Percentiles rank a stretch among this genome's conserved stretches.
These are phyloP conservation scores for Taphrorychus bicolor DNA, from an alignment of 2,888 invertebrate genomes.

Conservation along the genomic window DNA sequence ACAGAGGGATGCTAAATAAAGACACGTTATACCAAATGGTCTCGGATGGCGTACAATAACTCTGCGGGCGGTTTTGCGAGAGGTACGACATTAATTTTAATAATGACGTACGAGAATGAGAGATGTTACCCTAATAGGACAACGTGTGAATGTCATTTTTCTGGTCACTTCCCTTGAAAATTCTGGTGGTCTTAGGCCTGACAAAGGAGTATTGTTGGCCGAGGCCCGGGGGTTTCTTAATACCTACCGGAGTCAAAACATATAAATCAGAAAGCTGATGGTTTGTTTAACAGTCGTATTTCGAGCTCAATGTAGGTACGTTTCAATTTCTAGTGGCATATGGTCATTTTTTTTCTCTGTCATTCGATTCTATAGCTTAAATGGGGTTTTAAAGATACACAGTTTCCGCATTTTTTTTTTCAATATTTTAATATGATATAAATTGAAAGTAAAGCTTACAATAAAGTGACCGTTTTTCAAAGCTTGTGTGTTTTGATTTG, in stretches of 20 bases:
- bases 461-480: too few relatives aligned
- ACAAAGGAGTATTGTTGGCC: background rate
- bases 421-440: too few relatives aligned
- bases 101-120: slow-evolving; percentile 61
- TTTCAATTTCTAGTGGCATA: background rate
- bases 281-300: background rate
- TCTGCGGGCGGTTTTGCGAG: slow-evolving; percentile 29
- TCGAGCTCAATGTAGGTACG: background rate
- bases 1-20: slow-evolving; percentile 26
- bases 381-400: too few relatives aligned
- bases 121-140: slow-evolving; percentile 62
- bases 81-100: slow-evolving; percentile 62
- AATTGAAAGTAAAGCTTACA: too few relatives aligned
- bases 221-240: background rate
- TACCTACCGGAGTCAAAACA: slow-evolving; percentile 10
- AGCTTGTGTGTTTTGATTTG: too few relatives aligned
- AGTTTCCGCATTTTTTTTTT: too few relatives aligned
- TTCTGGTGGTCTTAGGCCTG: slow-evolving; percentile 30
- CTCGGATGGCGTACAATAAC: slow-evolving; percentile 20
- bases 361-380: too few relatives aligned
- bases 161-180: slow-evolving; percentile 57
- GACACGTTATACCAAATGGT: slow-evolving; percentile 34
- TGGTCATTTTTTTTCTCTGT: background rate
- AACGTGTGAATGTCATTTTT: slow-evolving; percentile 62
- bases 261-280: slow-evolving; percentile 7